Evolutionary conservation across 2,888 invertebrate species (phyloP), one percentile per base, ranked within the genome.

Genomic region (Calameuta idolon): DNA sequence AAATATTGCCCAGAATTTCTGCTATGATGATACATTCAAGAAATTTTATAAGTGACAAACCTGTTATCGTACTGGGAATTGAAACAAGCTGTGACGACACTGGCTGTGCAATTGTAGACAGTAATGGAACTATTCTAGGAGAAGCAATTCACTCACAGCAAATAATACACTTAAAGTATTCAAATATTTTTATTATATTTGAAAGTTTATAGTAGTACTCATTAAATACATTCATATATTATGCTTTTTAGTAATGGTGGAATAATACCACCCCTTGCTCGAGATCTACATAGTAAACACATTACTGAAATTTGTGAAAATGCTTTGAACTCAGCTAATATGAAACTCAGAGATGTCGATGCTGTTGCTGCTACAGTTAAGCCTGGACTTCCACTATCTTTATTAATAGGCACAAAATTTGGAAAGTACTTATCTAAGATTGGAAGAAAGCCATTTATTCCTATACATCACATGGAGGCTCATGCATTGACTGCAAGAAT

Each of bases 1-100:
- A 23, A 55, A 23, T 55, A 23, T 55, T 23, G 23, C 23, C 55
- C 23, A 55, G 55, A 55, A 23, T 55, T 55, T 23, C 55, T 55
- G 5, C 23, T 55, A 55, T 23, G 55, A 23, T 0, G 2, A 1
- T 55, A 23, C 23, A 55, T 55, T 23, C 55, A 71, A 71, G 31
- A 12, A 34, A 34, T 9, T 33, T 31, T 34, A 35, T 68, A 31
- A 75, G 77, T 73, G 77, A 77, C 5, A 84, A 81, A 69, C 81
- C 86, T 55, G 79, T 85, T 34, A 77, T 92, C 79, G 93, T 99
- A 77, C 92, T 99, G 83, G 99, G 99, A 11, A 98, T 99, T 86
- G 99, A 99, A 94, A 98, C 98, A 5, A 98, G 98, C 81, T 99
- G 98, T 90, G 99, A 99, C 93, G 99, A 99, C 90, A 99, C 99